Evolutionary conservation across 2,888 invertebrate species (phyloP), one percentile per base, ranked within the genome.

Genomic region (Ophonus ardosiacus): DNA sequence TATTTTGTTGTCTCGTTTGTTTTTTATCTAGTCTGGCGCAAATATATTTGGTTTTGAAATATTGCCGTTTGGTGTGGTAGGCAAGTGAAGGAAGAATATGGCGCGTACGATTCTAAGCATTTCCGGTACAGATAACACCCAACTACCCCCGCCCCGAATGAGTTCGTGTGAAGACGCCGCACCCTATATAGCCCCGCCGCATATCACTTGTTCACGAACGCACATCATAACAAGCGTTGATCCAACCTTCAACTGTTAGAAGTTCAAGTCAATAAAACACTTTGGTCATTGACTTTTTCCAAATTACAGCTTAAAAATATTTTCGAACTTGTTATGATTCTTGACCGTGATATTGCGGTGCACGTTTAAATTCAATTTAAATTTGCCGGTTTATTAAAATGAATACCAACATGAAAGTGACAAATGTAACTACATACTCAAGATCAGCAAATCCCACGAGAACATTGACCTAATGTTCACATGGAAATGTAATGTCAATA

Each of bases 391-490:
- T 61, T 24, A 56, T 56, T 56, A 80, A 80, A 61, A 61, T 57
- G 40, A 80, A 68, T 68, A 57, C 81, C 81, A 81, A 81, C 81
- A 51, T 81, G 51, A 68, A 24, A 56, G 57, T 65, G 57, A 68
- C 40, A 81, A 68, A 81, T 81, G 71, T 68, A 51, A 81, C 81
- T 81, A 57, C 63, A 68, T 68, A 31, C 61, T 40, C 38, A 80
- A 61, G 61, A 80, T 80, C 38, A 59, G 59, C 80, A 51, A 81
- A 71, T 81, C 81, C 18, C 51, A 81, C 81, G 81, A 68, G 81
- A 81, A 65, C 81, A 81, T 81, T 81, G 81, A 81, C 81, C 81
- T 56, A 81, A 80, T 80, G 80, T 81, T 63, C 81, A 63, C 65
- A 63, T 61, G 61, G 65, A 63, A 65, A 63, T 71, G 17, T 81